Conservation (phyloP, 2,797 vertebrate species). For the Fistularia tabacaria region DNA sequence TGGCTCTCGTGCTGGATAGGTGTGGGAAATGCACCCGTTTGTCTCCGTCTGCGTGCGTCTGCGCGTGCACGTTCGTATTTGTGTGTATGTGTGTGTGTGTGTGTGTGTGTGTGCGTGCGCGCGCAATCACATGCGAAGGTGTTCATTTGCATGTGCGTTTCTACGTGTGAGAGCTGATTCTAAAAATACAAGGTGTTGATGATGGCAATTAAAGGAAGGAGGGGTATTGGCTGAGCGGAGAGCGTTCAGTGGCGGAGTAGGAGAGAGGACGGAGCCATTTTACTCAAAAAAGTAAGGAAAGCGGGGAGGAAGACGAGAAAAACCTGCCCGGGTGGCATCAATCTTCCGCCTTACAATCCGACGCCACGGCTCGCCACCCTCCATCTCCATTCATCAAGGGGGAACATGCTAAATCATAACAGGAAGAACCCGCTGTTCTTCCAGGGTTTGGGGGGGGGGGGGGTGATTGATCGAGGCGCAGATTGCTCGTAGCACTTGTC, state of each 20-base stretch:
- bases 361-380: slow-evolving; percentile 21
- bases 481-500: slow-evolving; percentile 27
- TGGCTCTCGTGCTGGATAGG: slow-evolving; percentile 6
- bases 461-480: slow-evolving; percentile 49
- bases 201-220: slow-evolving; percentile 43
- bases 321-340: too few species aligned
- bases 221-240: slow-evolving; percentile 25
- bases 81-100: slow-evolving; percentile 5
- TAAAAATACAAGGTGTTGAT: slow-evolving; percentile 73
- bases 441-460: slow-evolving; percentile 1
- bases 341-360: too few species aligned
- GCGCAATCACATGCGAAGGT: slow-evolving; percentile 15
- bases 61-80: too few species aligned
- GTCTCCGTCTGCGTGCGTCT: slow-evolving; percentile 4
- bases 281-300: slow-evolving; percentile 19
- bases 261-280: slow-evolving; percentile 27
- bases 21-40: slow-evolving; percentile 28
- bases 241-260: slow-evolving; percentile 11
- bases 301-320: background rate
- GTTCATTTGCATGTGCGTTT: slow-evolving; percentile 54
- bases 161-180: slow-evolving; percentile 51
- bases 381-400: slow-evolving; percentile 43
- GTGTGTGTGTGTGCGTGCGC: background rate
- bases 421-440: slow-evolving; percentile 39
- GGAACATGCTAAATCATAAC: slow-evolving; percentile 42